Conservation (phyloP, 2,797 vertebrate genomes). For the Anas flavirostris region DNA sequence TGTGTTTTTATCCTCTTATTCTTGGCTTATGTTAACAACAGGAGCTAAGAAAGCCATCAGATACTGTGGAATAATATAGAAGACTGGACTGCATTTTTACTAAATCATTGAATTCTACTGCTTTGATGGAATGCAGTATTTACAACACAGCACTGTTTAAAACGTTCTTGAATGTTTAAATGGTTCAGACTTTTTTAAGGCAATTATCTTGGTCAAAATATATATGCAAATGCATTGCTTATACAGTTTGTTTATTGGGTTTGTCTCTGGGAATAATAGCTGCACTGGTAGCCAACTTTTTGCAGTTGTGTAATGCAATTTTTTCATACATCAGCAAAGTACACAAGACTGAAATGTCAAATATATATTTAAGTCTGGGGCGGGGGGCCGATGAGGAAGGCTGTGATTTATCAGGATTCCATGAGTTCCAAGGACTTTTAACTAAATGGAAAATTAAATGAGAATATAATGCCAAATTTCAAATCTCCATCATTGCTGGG, state of each 20-base stretch:
- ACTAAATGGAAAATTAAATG: background rate
- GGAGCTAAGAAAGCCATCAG: background rate
- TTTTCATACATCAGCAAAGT: conserved; percentile 26
- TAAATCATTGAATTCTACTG: background rate
- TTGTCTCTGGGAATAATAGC: conserved; percentile 14
- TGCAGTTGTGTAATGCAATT: conserved; percentile 3
- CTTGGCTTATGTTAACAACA: background rate
- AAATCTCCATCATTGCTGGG: background rate
- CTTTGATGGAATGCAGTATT: background rate
- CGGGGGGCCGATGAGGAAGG: background rate
- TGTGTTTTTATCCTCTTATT: background rate
- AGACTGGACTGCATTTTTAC: background rate
- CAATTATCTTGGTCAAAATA: background rate
- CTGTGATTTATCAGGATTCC: background rate
- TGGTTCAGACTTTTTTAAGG: background rate
- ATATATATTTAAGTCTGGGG: background rate
- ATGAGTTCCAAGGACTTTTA: background rate
- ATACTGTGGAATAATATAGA: background rate
- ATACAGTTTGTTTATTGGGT: background rate
- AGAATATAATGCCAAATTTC: background rate
- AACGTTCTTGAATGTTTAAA: background rate
- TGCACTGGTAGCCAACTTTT: conserved; percentile 7
- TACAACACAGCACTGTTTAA: background rate
- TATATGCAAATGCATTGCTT: background rate
- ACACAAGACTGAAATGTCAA: conserved; percentile 42